Evolutionary conservation across 1,140 invertebrate genomes (phyloP), one percentile per base, ranked within the genome.

Genomic region (Dolichoris vasculosae): DNA sequence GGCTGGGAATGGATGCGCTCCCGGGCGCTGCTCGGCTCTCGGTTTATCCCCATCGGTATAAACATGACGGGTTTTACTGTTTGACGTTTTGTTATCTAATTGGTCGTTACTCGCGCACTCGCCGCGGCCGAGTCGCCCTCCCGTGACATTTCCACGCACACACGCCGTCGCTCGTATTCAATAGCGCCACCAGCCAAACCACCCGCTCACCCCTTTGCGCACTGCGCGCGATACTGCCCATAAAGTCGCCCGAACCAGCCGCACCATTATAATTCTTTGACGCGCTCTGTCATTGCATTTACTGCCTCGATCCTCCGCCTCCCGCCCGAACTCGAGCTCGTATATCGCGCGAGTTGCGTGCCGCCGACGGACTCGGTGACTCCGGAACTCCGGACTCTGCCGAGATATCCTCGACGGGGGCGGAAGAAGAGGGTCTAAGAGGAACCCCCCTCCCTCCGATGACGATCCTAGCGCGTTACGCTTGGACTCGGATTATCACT

Each of bases 81-180:
- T 92, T 91, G 90, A 92, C 89, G 89, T 92, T 92, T 91, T 90
- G 91, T 92, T 92, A 91, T 91, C 91, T 91, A 91, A 92, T 91
- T 91, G 91, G 89, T 91, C 91, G 90, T 92, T 91, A 92, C 89
- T 90, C 88, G 84, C 82, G 76, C 48, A 32, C 75, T 51, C 73
- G 73, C 46, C 48, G 48, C 48, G 48, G 48, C 23, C 55, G 55
- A 59, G 23, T 59, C 55, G 55, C 55, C 55, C 23, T 26, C 55
- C 23, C 55, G 55, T 59, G 55, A 59, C 55, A 59, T 59, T 59
- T 30, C 35, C 9, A 67, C 35, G 80, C 69, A 67, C 81, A n/a
- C 71, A 48, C 43, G 7, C 71, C 71, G 7, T 43, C 71, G 26
- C 40, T 17, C 40, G 40, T 7, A 48, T 43, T 48, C 71, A 48